Evolutionary conservation across 2,888 invertebrate species (phyloP).

Genomic region (Leptothorax acervorum): DNA sequence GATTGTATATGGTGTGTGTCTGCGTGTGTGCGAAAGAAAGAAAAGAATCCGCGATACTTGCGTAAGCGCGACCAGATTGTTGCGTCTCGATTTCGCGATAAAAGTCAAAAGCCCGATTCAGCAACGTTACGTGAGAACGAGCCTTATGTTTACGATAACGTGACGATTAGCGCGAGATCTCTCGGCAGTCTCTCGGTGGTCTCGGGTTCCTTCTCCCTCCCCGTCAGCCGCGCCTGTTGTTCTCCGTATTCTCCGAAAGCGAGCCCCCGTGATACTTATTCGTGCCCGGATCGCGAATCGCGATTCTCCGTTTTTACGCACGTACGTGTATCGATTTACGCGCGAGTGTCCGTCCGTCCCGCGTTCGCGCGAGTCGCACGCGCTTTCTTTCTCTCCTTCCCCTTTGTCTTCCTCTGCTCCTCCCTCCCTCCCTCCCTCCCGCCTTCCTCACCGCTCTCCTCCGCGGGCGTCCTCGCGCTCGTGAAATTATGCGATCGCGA

Average conservation of each 20-base stretch:
- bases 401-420: neutral
- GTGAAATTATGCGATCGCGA: conserved; percentile 34
- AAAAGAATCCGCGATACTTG: neutral
- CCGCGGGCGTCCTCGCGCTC: neutral
- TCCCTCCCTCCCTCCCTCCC: too few relatives aligned
- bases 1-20: too few relatives aligned
- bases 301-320: conserved; percentile 21
- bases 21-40: neutral
- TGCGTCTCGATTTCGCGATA: neutral
- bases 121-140: neutral
- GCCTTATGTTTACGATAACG: neutral
- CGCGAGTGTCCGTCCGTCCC: conserved; percentile 43
- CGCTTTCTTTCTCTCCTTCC: conserved; percentile 36
- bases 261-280: neutral
- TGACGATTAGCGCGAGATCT: neutral
- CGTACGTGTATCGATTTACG: conserved; percentile 32
- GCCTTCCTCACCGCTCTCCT: neutral
- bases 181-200: too few relatives aligned
- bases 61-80: conserved; percentile 9
- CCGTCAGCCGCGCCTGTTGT: neutral
- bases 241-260: neutral
- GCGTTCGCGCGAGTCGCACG: conserved; percentile 28
- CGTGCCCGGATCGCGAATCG: neutral
- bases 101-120: neutral
- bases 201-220: neutral